Conservation (phyloP, 2,888 invertebrate genomes). For the Temnothorax rugatulus region DNA sequence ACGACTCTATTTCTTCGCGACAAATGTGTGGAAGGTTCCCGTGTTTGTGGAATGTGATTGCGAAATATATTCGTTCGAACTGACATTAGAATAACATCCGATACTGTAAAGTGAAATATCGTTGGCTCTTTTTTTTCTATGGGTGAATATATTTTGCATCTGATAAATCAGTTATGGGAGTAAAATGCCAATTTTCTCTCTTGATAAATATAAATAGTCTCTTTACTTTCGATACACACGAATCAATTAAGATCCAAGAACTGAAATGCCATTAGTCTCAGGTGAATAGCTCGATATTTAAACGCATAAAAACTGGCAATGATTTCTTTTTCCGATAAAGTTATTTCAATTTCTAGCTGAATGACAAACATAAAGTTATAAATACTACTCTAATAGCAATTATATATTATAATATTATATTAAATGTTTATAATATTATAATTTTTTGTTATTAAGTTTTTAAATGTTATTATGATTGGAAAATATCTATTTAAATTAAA, state of each 20-base stretch:
- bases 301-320: background rate
- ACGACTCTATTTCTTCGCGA: conserved; percentile 19
- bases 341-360: background rate
- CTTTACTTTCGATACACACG: background rate
- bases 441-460: no score
- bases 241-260: background rate
- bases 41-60: conserved; percentile 44
- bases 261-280: background rate
- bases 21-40: conserved; percentile 1
- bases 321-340: background rate
- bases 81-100: conserved; percentile 36
- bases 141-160: background rate
- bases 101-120: background rate
- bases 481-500: no score
- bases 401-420: background rate
- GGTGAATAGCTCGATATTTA: background rate
- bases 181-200: background rate
- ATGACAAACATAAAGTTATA: background rate
- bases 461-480: no score
- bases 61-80: conserved; percentile 40
- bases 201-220: conserved; percentile 1
- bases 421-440: no score
- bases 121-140: background rate
- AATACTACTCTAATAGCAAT: background rate
- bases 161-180: background rate